Evolutionary conservation across 2,888 invertebrate species (phyloP).

Genomic region (Papilio protenor): DNA sequence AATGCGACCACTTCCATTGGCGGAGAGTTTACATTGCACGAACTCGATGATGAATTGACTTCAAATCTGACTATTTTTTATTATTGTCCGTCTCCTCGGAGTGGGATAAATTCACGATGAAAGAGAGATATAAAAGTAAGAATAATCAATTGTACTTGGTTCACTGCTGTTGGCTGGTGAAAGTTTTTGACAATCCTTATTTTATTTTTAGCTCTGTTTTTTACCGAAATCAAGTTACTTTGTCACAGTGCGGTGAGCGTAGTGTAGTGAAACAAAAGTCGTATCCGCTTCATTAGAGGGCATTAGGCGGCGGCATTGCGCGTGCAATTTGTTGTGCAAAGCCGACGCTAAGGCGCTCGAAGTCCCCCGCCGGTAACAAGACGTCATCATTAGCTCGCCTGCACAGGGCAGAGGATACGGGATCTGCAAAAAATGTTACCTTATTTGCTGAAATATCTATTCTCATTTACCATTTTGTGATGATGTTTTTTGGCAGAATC

Average conservation of each 20-base stretch:
- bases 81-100: background rate
- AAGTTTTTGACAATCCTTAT: background rate
- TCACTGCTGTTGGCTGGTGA: too few species aligned
- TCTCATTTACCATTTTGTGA: too few species aligned
- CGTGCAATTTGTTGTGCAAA: slow-evolving; percentile 17
- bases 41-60: slow-evolving; percentile 16
- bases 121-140: background rate
- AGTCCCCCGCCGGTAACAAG: background rate
- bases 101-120: background rate
- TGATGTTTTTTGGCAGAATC: too few species aligned
- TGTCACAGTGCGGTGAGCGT: background rate
- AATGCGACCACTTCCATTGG: slow-evolving; percentile 25
- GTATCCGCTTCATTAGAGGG: slow-evolving; percentile 12
- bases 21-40: slow-evolving; percentile 25
- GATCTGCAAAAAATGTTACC: background rate
- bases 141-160: background rate
- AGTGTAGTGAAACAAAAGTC: background rate
- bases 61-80: background rate
- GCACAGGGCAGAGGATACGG: background rate
- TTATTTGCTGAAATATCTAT: background rate
- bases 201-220: background rate
- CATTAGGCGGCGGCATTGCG: slow-evolving; percentile 6
- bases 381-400: slow-evolving; percentile 4
- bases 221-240: background rate
- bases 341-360: slow-evolving; percentile 12